A percentile compares a stretch with the other conserved stretches of the same genome.
Evolutionary conservation across 2,113 vertebrate genomes (phyloP).

Genomic region (Laticauda laticaudata): DNA sequence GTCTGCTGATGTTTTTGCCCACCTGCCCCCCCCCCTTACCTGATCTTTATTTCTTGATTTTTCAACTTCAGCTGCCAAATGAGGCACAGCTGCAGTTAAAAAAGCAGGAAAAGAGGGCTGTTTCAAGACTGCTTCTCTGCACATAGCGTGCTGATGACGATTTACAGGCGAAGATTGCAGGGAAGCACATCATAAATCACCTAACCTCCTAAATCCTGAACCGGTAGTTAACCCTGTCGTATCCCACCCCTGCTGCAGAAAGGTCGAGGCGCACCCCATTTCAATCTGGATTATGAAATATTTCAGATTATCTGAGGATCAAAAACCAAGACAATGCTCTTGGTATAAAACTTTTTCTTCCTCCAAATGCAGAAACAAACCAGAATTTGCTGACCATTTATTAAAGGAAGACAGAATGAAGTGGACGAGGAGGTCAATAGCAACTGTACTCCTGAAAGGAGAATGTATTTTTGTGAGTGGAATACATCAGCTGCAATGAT

Average conservation of each 20-base stretch:
- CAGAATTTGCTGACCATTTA: background rate
- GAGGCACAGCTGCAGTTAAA: too few relatives aligned
- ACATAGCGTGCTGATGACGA: too few relatives aligned
- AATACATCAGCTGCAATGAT: slow-evolving; percentile 13
- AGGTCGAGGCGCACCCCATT: background rate
- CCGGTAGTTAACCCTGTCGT: too few relatives aligned
- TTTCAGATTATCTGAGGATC: slow-evolving; percentile 17
- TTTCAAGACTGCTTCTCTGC: too few relatives aligned
- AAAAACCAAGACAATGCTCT: background rate
- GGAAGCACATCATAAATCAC: too few relatives aligned
- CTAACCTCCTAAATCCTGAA: too few relatives aligned
- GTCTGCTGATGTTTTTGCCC: too few relatives aligned
- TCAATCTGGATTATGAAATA: slow-evolving; percentile 13
- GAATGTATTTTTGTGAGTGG: background rate
- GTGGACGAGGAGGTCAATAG: background rate
- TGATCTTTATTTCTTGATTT: too few relatives aligned
- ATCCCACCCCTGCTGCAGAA: background rate
- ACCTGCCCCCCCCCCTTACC: too few relatives aligned
- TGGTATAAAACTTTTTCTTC: background rate
- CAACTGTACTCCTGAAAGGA: background rate
- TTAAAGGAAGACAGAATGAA: background rate
- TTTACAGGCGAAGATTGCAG: too few relatives aligned
- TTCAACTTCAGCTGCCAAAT: too few relatives aligned
- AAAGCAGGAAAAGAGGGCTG: too few relatives aligned
- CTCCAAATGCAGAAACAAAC: background rate